Conservation (phyloP, 2,113 vertebrate genomes). For the Tricholaema leucomelas region DNA sequence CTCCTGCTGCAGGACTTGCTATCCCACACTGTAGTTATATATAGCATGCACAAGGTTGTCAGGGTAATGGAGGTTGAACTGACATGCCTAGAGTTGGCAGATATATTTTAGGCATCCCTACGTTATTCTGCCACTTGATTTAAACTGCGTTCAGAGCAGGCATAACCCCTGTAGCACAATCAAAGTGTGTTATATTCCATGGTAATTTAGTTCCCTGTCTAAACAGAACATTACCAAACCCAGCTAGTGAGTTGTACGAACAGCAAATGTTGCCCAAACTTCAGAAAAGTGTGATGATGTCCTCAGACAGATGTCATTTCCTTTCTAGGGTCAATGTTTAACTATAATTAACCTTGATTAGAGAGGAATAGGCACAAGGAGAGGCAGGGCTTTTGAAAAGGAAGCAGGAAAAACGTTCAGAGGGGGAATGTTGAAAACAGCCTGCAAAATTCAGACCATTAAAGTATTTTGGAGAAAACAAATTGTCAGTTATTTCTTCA, state of each 20-base stretch:
- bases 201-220: background rate
- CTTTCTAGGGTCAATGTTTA: background rate
- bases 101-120: conserved; percentile 23
- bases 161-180: conserved; percentile 1
- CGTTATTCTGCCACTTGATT: conserved; percentile 27
- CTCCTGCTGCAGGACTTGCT: background rate
- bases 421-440: background rate
- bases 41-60: conserved; percentile 8
- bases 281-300: background rate
- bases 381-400: background rate
- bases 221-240: background rate
- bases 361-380: background rate
- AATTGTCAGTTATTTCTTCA: background rate
- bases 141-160: conserved; percentile 17
- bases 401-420: background rate
- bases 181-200: background rate
- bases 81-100: conserved; percentile 37
- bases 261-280: background rate
- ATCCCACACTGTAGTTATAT: conserved; percentile 26
- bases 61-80: conserved; percentile 31
- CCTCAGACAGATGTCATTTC: background rate
- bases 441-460: background rate
- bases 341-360: background rate
- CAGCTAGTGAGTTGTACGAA: background rate
- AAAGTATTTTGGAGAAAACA: background rate